phyloP scores from a whole-genome alignment of 2,797 vertebrate species.

The Petrocephalus schoutedeni region DNA sequence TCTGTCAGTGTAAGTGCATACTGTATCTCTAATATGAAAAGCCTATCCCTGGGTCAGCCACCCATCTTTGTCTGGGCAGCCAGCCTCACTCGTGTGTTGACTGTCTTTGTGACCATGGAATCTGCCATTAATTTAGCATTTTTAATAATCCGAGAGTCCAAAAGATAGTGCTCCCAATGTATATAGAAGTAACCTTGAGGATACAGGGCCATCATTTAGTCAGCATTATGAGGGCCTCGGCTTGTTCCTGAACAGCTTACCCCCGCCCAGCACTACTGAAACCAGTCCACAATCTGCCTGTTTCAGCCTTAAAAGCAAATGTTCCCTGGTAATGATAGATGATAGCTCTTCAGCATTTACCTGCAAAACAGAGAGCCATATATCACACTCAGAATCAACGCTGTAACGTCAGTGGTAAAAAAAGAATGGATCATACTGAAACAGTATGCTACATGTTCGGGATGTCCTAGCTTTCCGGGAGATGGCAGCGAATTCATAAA shows the following conservation, averaged over 20 bases:
- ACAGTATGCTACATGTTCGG: background rate
- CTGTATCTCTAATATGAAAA: background rate
- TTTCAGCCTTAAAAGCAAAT: conserved; percentile 14
- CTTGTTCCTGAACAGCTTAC: background rate
- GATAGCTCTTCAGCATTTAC: conserved; percentile 24
- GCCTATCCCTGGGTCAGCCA: background rate
- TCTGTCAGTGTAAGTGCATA: background rate
- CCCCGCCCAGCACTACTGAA: background rate
- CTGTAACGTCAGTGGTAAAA: background rate
- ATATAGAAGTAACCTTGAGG: background rate
- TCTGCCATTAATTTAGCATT: background rate
- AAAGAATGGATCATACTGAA: background rate
- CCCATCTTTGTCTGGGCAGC: background rate
- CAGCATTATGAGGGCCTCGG: background rate
- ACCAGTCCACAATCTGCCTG: background rate
- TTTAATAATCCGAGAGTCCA: background rate
- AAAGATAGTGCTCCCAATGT: background rate
- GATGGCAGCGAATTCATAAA: background rate
- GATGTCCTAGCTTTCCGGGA: background rate
- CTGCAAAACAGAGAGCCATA: conserved; percentile 1
- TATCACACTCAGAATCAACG: background rate
- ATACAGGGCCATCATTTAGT: background rate
- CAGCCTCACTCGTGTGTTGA: background rate
- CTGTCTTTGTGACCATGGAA: background rate
- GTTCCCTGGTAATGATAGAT: background rate